phyloP scores from a whole-genome alignment of 92 coral and sea anemone species.

The Porites evermanni region DNA sequence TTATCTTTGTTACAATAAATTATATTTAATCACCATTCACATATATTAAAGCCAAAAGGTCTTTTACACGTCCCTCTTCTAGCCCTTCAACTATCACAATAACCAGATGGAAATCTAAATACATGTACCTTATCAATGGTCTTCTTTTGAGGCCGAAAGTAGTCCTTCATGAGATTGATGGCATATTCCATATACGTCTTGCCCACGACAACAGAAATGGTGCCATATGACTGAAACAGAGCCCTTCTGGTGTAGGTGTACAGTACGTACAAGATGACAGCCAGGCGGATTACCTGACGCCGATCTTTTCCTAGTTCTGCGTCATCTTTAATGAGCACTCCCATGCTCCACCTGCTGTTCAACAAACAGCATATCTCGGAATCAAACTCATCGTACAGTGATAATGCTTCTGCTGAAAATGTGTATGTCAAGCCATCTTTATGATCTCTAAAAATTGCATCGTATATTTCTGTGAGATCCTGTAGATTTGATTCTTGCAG shows the following conservation, averaged over 20 bases:
- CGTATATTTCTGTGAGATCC: constrained; percentile 58
- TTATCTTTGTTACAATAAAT: too few species aligned
- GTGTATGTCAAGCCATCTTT: constrained; percentile 49
- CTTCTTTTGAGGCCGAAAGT: constrained; percentile 49
- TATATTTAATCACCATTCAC: too few species aligned
- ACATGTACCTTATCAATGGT: constrained; percentile 45
- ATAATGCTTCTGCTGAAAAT: constrained; percentile 51
- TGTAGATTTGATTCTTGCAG: constrained; percentile 58
- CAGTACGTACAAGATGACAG: constrained; percentile 63
- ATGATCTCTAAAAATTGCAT: constrained; percentile 65
- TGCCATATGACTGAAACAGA: constrained; percentile 60
- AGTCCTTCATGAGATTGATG: constrained; percentile 29
- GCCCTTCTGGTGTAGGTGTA: constrained; percentile 65
- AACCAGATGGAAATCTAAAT: too few species aligned
- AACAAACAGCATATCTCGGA: constrained; percentile 35
- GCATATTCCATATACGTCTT: constrained; percentile 40
- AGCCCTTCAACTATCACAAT: too few species aligned
- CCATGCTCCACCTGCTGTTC: constrained; percentile 59
- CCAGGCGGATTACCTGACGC: constrained; percentile 53
- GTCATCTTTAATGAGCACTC: constrained; percentile 38
- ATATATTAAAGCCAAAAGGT: too few species aligned
- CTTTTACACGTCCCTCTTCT: too few species aligned
- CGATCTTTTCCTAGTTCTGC: constrained; percentile 67
- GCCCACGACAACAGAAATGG: constrained; percentile 25
- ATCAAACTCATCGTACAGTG: constrained; percentile 57